These are phyloP conservation scores for Rhizoglyphus robini DNA, from an alignment of 1,140 invertebrate species.

Conservation along the genomic window DNA sequence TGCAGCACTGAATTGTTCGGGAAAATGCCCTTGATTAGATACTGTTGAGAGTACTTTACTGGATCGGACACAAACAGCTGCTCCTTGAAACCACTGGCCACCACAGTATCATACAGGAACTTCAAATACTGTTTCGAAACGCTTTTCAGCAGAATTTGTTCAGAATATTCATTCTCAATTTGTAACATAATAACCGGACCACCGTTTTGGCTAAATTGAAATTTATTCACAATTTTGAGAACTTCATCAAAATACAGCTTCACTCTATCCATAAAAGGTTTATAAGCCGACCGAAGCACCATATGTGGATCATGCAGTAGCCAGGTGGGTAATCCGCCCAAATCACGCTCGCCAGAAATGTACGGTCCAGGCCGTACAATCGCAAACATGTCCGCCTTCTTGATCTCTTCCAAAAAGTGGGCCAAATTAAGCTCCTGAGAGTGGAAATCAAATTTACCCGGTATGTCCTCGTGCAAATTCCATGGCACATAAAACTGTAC, in stretches of 20 bases:
- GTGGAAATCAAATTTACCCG: constrained; percentile 26
- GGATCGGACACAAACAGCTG: constrained; percentile 1
- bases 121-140: not conserved
- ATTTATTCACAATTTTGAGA: not conserved
- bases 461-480: constrained; percentile 37
- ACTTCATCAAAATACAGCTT: not conserved
- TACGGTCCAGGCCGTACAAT: constrained; percentile 39
- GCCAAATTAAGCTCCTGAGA: constrained; percentile 29
- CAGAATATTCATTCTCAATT: constrained; percentile 27
- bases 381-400: constrained; percentile 35
- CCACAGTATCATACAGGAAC: not conserved
- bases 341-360: constrained; percentile 41
- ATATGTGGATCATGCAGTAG: not conserved
- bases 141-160: too few relatives aligned
- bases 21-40: not conserved
- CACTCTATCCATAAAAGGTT: not conserved
- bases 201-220: constrained; percentile 26
- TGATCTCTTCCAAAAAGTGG: constrained; percentile 34
- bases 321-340: constrained; percentile 30
- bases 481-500: constrained; percentile 40
- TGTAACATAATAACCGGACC: constrained; percentile 36
- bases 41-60: not conserved
- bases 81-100: not conserved
- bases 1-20: too few relatives aligned
- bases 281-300: not conserved